phyloP scores from a whole-genome alignment of 2,113 vertebrate species.

The Triplophysa dalaica region DNA sequence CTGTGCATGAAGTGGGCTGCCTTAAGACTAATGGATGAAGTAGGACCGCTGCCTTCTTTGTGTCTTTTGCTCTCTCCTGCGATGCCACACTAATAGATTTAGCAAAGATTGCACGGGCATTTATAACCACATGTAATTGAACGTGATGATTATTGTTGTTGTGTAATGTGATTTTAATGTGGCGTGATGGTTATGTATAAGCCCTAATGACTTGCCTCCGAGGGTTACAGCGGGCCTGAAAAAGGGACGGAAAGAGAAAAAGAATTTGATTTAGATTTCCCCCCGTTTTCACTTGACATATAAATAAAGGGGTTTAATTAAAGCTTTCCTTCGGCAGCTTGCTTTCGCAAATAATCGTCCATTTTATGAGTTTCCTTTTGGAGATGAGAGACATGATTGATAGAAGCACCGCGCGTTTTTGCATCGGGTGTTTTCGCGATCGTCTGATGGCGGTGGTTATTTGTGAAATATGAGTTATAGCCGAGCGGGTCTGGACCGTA shows the following conservation, averaged over 20 bases:
- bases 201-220: conserved; percentile 78
- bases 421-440: background rate
- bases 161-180: conserved; percentile 85
- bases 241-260: conserved; percentile 54
- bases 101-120: conserved; percentile 75
- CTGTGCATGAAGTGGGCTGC: conserved; percentile 38
- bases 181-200: conserved; percentile 79
- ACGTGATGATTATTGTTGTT: conserved; percentile 82
- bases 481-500: conserved; percentile 4
- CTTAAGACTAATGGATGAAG: background rate
- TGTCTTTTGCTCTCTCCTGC: conserved; percentile 60
- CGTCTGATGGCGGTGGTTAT: conserved; percentile 18
- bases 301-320: conserved; percentile 69
- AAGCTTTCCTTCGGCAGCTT: conserved; percentile 63
- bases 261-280: conserved; percentile 63
- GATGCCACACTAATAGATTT: conserved; percentile 76
- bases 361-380: conserved; percentile 56
- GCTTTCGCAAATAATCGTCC: conserved; percentile 57
- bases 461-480: conserved; percentile 40
- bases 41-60: background rate
- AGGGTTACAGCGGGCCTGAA: conserved; percentile 68
- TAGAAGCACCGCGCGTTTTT: conserved; percentile 13
- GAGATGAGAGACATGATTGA: conserved; percentile 36
- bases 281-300: conserved; percentile 58
- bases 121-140: conserved; percentile 82